Conservation (phyloP, 2,797 vertebrate species). For the Cygnus olor region DNA sequence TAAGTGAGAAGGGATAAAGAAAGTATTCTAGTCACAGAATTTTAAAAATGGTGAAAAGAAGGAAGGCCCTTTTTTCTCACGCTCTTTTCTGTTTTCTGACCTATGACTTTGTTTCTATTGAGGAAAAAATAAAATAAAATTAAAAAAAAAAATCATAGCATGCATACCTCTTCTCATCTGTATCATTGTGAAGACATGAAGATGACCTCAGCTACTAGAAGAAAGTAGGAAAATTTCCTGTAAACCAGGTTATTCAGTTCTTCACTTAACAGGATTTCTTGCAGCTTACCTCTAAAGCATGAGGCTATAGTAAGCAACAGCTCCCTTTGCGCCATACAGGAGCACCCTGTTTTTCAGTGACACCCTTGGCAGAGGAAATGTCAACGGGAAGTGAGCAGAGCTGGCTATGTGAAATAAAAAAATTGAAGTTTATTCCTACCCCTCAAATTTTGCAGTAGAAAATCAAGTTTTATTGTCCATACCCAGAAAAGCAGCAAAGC, state of each 20-base stretch:
- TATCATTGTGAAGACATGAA: background rate
- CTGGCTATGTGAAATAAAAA: background rate
- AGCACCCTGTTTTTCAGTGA: background rate
- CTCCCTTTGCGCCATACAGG: background rate
- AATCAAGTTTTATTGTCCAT: background rate
- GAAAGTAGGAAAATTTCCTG: background rate
- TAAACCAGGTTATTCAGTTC: background rate
- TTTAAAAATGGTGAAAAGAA: background rate
- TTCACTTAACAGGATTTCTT: background rate
- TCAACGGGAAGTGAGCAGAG: background rate
- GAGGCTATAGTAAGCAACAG: background rate
- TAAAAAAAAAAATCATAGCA: background rate
- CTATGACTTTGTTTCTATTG: background rate
- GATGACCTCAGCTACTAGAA: background rate
- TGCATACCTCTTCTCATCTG: background rate
- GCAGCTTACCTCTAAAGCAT: background rate
- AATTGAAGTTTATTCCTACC: background rate
- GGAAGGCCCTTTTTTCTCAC: fast-evolving
- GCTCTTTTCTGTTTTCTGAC: background rate
- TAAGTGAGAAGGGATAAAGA: background rate
- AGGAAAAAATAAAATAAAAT: background rate
- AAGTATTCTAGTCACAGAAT: background rate
- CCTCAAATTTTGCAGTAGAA: background rate
- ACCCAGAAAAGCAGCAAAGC: background rate
- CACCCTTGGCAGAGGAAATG: background rate